Percentiles rank a stretch among this genome's conserved stretches.
These are phyloP conservation scores for Baryphthengus martii DNA, from an alignment of 2,113 vertebrate species.

Conservation along the genomic window DNA sequence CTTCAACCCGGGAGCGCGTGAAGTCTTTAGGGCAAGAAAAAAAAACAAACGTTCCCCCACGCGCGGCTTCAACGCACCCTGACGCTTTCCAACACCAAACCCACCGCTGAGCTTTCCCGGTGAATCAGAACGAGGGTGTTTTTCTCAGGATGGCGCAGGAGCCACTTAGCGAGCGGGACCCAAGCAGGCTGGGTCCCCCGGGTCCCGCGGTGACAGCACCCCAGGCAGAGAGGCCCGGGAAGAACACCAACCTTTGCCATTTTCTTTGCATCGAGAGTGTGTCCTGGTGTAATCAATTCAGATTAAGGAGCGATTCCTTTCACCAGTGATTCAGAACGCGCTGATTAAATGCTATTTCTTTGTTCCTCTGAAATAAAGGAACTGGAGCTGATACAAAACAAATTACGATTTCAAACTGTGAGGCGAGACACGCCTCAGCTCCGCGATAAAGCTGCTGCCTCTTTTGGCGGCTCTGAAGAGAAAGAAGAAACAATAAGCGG, in stretches of 20 bases:
- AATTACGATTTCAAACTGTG: neutral
- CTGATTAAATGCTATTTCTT: conserved; percentile 16
- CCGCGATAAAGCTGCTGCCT: neutral
- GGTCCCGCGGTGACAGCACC: neutral
- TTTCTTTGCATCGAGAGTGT: neutral
- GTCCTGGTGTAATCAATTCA: neutral
- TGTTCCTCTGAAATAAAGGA: neutral
- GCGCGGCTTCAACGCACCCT: neutral
- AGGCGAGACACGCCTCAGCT: neutral
- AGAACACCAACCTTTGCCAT: neutral
- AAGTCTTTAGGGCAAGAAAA: neutral
- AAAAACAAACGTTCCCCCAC: neutral
- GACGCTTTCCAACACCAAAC: neutral
- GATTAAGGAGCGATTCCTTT: neutral
- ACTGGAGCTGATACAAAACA: conserved; percentile 23
- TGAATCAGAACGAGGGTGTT: neutral
- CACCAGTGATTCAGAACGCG: conserved; percentile 40
- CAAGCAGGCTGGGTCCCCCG: neutral
- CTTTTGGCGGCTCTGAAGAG: neutral
- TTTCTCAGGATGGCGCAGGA: neutral
- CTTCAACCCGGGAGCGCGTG: neutral
- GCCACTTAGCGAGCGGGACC: neutral
- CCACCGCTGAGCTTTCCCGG: neutral
- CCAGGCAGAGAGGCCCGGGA: neutral
- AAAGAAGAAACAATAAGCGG: neutral